These are phyloP conservation scores for Actias luna DNA, from an alignment of 2,888 invertebrate species.

Conservation along the genomic window DNA sequence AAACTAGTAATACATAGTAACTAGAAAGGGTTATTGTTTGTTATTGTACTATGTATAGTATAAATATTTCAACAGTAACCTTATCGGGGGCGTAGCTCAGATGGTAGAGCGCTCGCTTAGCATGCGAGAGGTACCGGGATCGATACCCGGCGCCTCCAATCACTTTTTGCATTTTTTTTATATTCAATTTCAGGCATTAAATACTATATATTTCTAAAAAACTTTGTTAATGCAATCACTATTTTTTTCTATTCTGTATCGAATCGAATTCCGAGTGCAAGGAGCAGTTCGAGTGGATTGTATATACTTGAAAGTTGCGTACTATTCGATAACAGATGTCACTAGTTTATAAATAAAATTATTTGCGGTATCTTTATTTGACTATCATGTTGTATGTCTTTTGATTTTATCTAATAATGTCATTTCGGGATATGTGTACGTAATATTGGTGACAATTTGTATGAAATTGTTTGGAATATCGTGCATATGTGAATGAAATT, in stretches of 20 bases:
- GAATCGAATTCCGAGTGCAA: background rate
- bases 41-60: background rate
- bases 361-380: too few relatives aligned
- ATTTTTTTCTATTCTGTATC: background rate
- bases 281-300: background rate
- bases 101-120: conserved; percentile 83
- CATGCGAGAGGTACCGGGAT: conserved; percentile 82
- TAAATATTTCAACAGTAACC: background rate
- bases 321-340: conserved; percentile 1
- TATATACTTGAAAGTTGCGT: background rate
- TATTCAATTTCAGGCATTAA: too few relatives aligned
- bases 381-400: too few relatives aligned
- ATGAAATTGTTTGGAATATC: too few relatives aligned
- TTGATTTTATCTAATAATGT: too few relatives aligned
- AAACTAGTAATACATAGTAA: too few relatives aligned
- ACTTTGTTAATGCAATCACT: background rate
- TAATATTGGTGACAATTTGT: too few relatives aligned
- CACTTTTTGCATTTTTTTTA: background rate
- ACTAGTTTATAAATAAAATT: too few relatives aligned
- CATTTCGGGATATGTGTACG: too few relatives aligned
- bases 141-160: conserved; percentile 82
- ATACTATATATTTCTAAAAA: background rate
- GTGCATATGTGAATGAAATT: too few relatives aligned
- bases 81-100: conserved; percentile 78
- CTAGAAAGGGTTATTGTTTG: too few relatives aligned